These are phyloP conservation scores for Mycteria americana DNA, from an alignment of 2,797 vertebrate species.

Conservation along the genomic window DNA sequence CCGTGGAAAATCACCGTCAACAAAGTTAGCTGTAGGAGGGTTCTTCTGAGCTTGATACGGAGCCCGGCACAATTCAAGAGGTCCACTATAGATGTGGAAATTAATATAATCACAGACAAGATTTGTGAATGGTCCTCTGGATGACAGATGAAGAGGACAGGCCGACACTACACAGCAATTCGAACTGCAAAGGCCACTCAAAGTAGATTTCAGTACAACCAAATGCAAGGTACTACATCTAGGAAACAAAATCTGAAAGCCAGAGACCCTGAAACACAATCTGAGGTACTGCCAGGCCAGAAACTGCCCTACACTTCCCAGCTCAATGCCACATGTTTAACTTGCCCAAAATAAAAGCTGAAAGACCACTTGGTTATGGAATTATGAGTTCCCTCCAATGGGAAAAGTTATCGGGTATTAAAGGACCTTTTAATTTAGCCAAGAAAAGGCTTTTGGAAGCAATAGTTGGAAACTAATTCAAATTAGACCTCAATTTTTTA, in stretches of 20 bases:
- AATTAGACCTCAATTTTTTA: background rate
- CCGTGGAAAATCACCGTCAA: background rate
- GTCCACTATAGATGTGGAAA: background rate
- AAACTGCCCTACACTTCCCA: background rate
- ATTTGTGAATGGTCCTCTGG: background rate
- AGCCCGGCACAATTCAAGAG: background rate
- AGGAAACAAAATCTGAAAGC: background rate
- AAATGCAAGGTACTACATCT: background rate
- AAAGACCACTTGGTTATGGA: background rate
- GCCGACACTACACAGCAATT: accelerated
- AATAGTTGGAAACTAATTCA: background rate
- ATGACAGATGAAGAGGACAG: background rate
- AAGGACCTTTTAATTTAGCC: background rate
- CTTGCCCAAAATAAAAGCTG: background rate
- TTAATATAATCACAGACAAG: background rate
- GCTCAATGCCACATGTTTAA: background rate
- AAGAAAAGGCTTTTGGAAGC: background rate
- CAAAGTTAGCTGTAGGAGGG: background rate
- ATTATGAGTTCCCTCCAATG: background rate
- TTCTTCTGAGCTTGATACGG: background rate
- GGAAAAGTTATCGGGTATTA: background rate
- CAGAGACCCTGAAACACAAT: background rate
- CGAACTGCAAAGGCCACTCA: background rate
- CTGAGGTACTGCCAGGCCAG: background rate
- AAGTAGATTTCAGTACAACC: background rate